Base-by-base conservation (phyloP, 2,888 invertebrate genomes). In the Dicyrtomina minuta region DNA sequence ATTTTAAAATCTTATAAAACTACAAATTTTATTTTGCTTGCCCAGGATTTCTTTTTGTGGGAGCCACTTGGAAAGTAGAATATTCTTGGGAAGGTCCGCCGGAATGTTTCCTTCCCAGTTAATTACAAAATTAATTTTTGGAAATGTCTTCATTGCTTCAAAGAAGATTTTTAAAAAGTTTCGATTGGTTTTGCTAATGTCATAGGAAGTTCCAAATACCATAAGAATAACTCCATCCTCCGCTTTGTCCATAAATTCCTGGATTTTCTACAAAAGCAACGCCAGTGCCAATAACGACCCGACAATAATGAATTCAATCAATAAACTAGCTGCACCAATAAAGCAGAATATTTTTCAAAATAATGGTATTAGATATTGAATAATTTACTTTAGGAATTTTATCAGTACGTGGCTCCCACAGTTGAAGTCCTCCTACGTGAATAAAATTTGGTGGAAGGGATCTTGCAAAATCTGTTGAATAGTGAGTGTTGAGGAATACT, bases 11-110 rank as follows among this genome's bases (percentile, higher is more conserved):
- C n/a, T 53, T 10, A 17, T 13, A 53, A 13, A 44, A 26, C 44
- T 44, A 27, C n/a, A n/a, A 61, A 62, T 67, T 22, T 13, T 66
- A 33, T 17, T 33, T 33, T 5, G 3, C 8, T 33, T 56, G 71
- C 73, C 70, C 8, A 73, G 39, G 3, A 73, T 53, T 58, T 70
- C 64, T 43, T 70, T 70, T 55, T 75, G 75, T 1, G 73, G 71
- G 6, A 73, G 59, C 75, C 75, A 79, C 39, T 75, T 76, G 8
- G 72, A 73, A 74, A 79, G 77, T 62, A 74, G 75, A 17, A 78
- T 68, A 44, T 78, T 79, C 15, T 70, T 59, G 6, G 79, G 75
- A 12, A 74, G 85, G 85, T 66, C 83, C 82, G 39, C 12, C 0
- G 75, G 75, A 24, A 55, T 27, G 20, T 58, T 22, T 33, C 70